Percentiles rank a stretch among this genome's conserved stretches.
Conservation (phyloP, 2,797 vertebrate genomes). For the Triplophysa yarkandensis region DNA sequence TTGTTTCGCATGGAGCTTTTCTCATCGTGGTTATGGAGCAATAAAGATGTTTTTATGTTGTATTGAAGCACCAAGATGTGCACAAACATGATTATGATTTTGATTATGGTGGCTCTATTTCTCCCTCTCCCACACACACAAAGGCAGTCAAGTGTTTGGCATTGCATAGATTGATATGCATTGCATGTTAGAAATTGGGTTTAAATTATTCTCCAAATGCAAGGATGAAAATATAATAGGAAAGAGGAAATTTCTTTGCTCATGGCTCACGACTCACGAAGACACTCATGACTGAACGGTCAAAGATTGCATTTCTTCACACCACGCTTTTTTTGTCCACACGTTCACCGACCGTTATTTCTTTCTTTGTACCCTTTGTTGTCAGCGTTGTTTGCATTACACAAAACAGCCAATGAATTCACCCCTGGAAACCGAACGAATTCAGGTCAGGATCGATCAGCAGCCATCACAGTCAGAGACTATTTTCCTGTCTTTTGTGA, state of each 20-base stretch:
- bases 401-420: conserved; percentile 65
- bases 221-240: not conserved
- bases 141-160: not conserved
- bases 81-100: conserved; percentile 10
- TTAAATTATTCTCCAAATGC: not conserved
- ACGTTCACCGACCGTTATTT: conserved; percentile 64
- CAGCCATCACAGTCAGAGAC: conserved; percentile 39
- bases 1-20: conserved; percentile 3
- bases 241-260: too few relatives aligned
- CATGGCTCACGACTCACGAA: too few relatives aligned
- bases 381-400: conserved; percentile 65
- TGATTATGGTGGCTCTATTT: not conserved
- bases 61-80: conserved; percentile 9
- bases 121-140: conserved; percentile 15
- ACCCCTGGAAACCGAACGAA: conserved; percentile 40
- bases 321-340: conserved; percentile 57
- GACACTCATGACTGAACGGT: conserved; percentile 54
- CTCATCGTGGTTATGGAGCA: conserved; percentile 1
- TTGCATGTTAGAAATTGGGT: not conserved
- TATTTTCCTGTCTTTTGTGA: conserved; percentile 41
- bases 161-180: too few relatives aligned
- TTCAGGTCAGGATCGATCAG: conserved; percentile 39
- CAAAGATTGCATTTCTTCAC: conserved; percentile 59
- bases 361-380: conserved; percentile 64
- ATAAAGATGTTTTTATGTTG: conserved; percentile 11